Conservation (phyloP, 2,113 vertebrate species). For the Crotalus tigris region DNA sequence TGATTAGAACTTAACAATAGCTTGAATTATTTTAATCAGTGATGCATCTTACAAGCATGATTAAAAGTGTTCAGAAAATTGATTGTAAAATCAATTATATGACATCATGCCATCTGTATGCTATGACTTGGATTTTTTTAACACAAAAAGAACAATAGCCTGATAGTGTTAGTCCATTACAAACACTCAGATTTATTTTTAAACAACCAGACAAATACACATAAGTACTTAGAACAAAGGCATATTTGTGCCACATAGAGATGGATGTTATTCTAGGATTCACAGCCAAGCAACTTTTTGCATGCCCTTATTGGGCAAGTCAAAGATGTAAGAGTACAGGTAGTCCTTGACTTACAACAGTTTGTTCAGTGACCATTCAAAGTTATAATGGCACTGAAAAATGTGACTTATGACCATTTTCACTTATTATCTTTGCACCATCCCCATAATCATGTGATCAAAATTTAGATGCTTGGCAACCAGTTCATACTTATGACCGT, state of each 20-base stretch:
- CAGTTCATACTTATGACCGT: not conserved
- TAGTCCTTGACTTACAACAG: not conserved
- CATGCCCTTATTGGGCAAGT: not conserved
- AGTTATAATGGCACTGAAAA: not conserved
- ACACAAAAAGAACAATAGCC: not conserved
- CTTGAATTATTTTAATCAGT: not conserved
- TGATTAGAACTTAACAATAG: not conserved
- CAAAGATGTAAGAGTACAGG: not conserved
- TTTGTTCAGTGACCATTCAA: not conserved
- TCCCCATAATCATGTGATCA: not conserved
- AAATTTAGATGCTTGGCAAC: not conserved
- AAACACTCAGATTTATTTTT: not conserved
- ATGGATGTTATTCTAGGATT: not conserved
- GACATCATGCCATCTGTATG: not conserved
- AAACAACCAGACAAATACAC: not conserved
- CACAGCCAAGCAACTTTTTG: not conserved
- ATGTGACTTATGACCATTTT: not conserved
- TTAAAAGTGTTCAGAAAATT: not conserved
- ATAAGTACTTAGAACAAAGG: not conserved
- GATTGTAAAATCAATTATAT: not conserved
- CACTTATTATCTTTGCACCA: not conserved
- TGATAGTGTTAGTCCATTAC: not conserved
- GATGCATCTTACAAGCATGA: not conserved
- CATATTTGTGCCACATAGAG: not conserved
- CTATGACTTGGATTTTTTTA: not conserved